Base-by-base conservation (phyloP, 2,797 vertebrate species). In the Etheostoma nigrum region DNA sequence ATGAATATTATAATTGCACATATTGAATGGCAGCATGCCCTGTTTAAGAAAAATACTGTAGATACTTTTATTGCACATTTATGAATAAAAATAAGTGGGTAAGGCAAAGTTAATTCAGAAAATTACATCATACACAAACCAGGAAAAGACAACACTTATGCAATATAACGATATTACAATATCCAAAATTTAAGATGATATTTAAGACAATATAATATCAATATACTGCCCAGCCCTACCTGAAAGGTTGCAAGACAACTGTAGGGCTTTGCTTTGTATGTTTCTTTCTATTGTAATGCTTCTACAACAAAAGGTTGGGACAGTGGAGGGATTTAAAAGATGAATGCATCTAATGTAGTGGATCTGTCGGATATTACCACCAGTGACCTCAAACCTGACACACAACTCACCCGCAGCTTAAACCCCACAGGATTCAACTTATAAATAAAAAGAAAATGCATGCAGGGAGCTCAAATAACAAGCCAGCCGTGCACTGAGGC, bases 361-460 rank as follows among this genome's bases (percentile, higher is more conserved):
- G 67, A 81, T 84, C 78, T 80, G 79, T 79, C 61, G 53, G 62
- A 80, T 65, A 79, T 87, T 72, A 83, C 84, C 88, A 85, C 47
- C 67, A 79, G 72, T 86, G 76, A 89, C 88, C 84, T 85, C 78
- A 80, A 72, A 82, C 79, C 72, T 77, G 83, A 82, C 72, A 80
- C 36, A 67, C 72, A 72, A 84, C 57, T 83, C 52, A 72, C 62
- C 79, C 69, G 69, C 51, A 73, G 80, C 66, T 86, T 86, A 83
- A 80, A 82, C 33, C 74, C 65, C 44, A 53, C 59, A 76, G 49
- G 48, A 65, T 62, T 19, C 30, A 79, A 72, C 45, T 59, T 54
- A 54, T 30, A 30, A 30, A 30, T 30, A 79, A 82, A 42, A 42
- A 4, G 6, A 33, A 49, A 47, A 68, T 3, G 70, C 67, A 60